Percentiles rank a stretch among this genome's conserved stretches.
phyloP scores from a whole-genome alignment of 2,888 invertebrate species.

The Tachina fera region DNA sequence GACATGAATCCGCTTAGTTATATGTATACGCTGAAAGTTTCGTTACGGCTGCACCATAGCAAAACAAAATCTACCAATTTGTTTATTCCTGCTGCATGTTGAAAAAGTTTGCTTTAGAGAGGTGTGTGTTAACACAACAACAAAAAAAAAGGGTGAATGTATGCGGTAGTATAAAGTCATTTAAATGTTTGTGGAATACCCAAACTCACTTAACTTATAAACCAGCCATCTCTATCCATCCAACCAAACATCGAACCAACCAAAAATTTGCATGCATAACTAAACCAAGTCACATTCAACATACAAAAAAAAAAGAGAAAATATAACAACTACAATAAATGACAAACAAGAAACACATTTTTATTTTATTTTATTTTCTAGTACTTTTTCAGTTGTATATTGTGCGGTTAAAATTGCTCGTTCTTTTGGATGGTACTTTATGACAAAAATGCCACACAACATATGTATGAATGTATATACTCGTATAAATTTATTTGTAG shows the following conservation, averaged over 20 bases:
- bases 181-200: constrained; percentile 33
- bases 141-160: neutral
- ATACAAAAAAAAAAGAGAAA: constrained; percentile 2
- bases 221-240: constrained; percentile 10
- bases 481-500: constrained; percentile 41
- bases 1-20: neutral
- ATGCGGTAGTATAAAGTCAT: constrained; percentile 18
- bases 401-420: constrained; percentile 64
- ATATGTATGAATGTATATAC: neutral
- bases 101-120: neutral
- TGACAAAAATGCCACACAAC: constrained; percentile 40
- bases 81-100: neutral
- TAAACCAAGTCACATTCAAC: constrained; percentile 59
- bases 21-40: neutral
- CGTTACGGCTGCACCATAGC: neutral
- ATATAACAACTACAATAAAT: constrained; percentile 42
- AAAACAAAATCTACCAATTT: neutral
- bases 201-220: constrained; percentile 25
- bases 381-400: constrained; percentile 54
- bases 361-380: constrained; percentile 52
- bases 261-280: constrained; percentile 59
- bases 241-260: constrained; percentile 40
- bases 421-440: constrained; percentile 59
- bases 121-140: neutral
- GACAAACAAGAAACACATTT: constrained; percentile 44